These are phyloP conservation scores for Agrochola macilenta DNA, from an alignment of 2,888 invertebrate genomes.

Conservation along the genomic window DNA sequence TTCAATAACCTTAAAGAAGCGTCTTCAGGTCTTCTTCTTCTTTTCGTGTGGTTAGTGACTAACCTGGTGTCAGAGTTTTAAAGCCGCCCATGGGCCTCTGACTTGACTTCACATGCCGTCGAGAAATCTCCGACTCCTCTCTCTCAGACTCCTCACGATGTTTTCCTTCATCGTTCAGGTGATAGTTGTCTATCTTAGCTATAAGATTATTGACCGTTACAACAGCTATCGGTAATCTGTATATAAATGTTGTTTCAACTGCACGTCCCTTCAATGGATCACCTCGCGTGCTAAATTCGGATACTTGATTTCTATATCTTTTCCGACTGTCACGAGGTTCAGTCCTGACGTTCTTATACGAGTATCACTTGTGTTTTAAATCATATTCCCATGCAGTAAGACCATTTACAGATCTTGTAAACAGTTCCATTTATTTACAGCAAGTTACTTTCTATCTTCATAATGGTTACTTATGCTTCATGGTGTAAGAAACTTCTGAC, in stretches of 20 bases:
- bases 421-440: conserved; percentile 23
- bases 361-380: too few species aligned
- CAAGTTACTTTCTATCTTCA: conserved; percentile 25
- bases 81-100: too few species aligned
- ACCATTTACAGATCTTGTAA: conserved; percentile 20
- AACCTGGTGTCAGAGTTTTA: too few species aligned
- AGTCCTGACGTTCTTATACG: too few species aligned
- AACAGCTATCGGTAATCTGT: background rate
- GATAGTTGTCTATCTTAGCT: background rate
- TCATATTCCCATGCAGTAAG: conserved; percentile 3
- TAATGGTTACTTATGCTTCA: conserved; percentile 37
- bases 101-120: too few species aligned
- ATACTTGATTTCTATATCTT: background rate
- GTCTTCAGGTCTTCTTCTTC: too few species aligned
- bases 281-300: background rate
- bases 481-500: conserved; percentile 48
- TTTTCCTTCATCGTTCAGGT: background rate
- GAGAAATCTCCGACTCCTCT: too few species aligned
- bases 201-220: background rate
- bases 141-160: too few species aligned
- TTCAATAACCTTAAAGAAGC: too few species aligned
- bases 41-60: too few species aligned
- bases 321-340: background rate
- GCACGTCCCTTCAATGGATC: background rate
- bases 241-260: background rate